phyloP scores from a whole-genome alignment of 2,113 vertebrate species.

The Ctenodactylus gundi region DNA sequence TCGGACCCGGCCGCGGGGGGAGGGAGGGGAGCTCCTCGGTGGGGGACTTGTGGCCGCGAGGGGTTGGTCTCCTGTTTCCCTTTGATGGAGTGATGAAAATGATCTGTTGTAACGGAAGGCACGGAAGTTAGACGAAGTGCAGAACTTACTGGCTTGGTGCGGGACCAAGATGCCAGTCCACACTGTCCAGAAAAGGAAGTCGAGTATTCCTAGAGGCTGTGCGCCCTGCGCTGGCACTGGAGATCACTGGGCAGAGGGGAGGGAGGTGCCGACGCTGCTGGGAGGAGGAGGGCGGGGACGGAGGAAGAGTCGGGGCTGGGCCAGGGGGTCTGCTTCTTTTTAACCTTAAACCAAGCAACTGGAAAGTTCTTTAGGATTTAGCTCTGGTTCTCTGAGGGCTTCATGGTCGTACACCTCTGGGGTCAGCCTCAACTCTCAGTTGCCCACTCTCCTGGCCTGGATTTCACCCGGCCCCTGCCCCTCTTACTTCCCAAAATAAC shows the following conservation, averaged over 20 bases:
- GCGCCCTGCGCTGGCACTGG: not conserved
- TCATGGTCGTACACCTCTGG: not conserved
- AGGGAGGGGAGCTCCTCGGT: not conserved
- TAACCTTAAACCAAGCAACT: not conserved
- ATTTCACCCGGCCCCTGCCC: constrained; percentile 43
- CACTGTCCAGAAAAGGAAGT: not conserved
- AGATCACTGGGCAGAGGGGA: not conserved
- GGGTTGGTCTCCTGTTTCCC: not conserved
- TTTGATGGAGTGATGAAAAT: constrained; percentile 39
- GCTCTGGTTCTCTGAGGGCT: not conserved
- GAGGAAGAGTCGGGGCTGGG: not conserved
- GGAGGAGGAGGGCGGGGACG: not conserved
- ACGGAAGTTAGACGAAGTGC: constrained; percentile 19
- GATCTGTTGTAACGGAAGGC: not conserved
- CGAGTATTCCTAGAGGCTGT: not conserved
- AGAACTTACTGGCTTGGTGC: constrained; percentile 38
- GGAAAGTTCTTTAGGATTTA: not conserved
- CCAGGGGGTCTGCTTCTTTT: not conserved
- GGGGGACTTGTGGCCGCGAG: constrained; percentile 4
- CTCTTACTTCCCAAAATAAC: constrained; percentile 70
- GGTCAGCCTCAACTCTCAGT: not conserved
- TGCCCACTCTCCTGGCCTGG: not conserved
- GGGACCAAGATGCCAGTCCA: not conserved
- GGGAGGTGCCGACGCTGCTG: not conserved
- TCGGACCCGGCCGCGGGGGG: not conserved